Conservation (phyloP, 2,113 vertebrate species). For the Phaethornis superciliosus region DNA sequence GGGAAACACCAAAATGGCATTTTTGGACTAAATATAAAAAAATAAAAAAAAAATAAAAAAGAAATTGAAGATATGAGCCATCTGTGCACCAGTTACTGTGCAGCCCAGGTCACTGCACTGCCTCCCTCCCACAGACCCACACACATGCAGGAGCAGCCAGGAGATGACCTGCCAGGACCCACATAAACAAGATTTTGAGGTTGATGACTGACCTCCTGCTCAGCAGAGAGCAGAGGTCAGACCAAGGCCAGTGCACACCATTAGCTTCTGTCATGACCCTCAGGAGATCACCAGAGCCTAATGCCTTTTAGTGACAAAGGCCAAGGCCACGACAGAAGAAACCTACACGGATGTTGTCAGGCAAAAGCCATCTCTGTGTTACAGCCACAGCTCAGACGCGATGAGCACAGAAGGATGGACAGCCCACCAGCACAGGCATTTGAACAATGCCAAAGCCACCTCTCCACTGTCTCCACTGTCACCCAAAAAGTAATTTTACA, state of each 20-base stretch:
- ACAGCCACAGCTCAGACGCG: accelerated
- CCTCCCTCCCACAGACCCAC: background rate
- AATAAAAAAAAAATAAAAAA: background rate
- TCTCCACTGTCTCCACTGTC: background rate
- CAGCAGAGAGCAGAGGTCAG: background rate
- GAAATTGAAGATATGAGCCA: conserved; percentile 15
- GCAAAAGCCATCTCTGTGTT: background rate
- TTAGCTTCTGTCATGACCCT: background rate
- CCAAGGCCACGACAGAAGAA: background rate
- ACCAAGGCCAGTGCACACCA: background rate
- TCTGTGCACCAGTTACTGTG: background rate
- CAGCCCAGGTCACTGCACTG: background rate
- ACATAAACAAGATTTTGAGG: background rate
- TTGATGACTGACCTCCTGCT: background rate
- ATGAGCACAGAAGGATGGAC: background rate
- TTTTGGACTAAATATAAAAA: background rate
- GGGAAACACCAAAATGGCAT: conserved; percentile 48
- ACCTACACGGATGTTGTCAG: background rate
- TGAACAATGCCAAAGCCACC: background rate
- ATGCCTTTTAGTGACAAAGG: background rate
- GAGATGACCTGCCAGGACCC: background rate
- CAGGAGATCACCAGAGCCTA: background rate
- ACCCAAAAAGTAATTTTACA: background rate
- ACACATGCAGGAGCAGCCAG: background rate
- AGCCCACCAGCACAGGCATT: background rate